These are phyloP conservation scores for Colius striatus DNA, from an alignment of 2,113 vertebrate species.

Conservation along the genomic window DNA sequence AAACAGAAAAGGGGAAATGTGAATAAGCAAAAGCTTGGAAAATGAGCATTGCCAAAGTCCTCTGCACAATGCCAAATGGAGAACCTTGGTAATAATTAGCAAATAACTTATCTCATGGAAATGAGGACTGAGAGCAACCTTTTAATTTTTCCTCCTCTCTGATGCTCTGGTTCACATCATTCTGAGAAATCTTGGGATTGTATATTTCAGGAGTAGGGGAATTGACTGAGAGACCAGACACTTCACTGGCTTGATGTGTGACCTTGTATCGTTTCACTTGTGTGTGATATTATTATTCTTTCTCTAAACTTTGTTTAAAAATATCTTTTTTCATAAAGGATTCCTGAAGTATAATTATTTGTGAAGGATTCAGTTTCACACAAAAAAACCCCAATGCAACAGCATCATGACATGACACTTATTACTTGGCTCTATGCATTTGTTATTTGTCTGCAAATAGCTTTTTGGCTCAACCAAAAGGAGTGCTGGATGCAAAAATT, in stretches of 20 bases:
- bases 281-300: background rate
- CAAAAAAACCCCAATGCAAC: background rate
- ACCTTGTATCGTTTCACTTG: background rate
- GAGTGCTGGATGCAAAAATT: conserved; percentile 20
- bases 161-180: background rate
- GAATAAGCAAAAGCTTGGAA: background rate
- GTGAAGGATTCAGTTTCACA: background rate
- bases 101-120: background rate
- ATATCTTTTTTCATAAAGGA: background rate
- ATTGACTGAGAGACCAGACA: background rate
- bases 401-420: background rate
- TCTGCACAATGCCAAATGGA: background rate
- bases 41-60: background rate
- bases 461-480: conserved; percentile 17
- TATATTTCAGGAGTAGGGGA: background rate
- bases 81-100: background rate
- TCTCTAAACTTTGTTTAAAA: background rate
- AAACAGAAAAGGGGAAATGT: background rate
- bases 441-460: conserved; percentile 26
- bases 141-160: background rate
- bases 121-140: background rate
- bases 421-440: background rate
- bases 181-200: background rate
- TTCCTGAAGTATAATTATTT: background rate
- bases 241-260: background rate